Evolutionary conservation across 92 coral and sea anemone species (phyloP).

Genomic region (Palythoa caribaeorum): DNA sequence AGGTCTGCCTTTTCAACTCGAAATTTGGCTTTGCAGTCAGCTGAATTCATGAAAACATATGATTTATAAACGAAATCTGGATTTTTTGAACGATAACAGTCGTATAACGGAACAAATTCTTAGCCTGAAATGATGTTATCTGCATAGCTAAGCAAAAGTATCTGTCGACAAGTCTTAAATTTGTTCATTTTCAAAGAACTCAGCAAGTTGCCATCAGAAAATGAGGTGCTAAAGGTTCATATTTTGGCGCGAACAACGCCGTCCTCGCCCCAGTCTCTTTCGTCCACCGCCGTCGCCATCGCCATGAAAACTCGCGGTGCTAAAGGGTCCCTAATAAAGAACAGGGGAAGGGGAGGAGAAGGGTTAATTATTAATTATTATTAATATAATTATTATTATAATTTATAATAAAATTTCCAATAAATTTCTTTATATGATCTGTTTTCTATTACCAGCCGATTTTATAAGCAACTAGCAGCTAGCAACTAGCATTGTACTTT

Average conservation of each 20-base stretch:
- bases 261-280: slow-evolving; percentile 36
- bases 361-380: background rate
- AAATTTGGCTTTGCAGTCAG: slow-evolving; percentile 56
- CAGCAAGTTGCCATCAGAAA: background rate
- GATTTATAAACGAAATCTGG: slow-evolving; percentile 13
- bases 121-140: slow-evolving; percentile 38
- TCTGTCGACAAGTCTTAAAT: slow-evolving; percentile 22
- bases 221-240: background rate
- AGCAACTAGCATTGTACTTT: background rate
- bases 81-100: slow-evolving; percentile 17
- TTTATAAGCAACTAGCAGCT: background rate
- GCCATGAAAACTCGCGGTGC: slow-evolving; percentile 34
- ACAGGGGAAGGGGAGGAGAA: slow-evolving; percentile 13
- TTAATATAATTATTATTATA: slow-evolving; percentile 8
- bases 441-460: slow-evolving; percentile 2
- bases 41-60: slow-evolving; percentile 9
- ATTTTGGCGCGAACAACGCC: slow-evolving; percentile 35
- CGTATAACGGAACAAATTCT: slow-evolving; percentile 10
- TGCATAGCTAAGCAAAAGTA: slow-evolving; percentile 41
- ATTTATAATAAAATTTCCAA: slow-evolving; percentile 10
- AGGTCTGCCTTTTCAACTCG: slow-evolving; percentile 56
- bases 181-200: slow-evolving; percentile 46
- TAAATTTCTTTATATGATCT: slow-evolving; percentile 11
- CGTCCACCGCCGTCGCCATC: slow-evolving; percentile 41
- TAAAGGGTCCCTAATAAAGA: background rate